Evolutionary conservation across 2,113 vertebrate genomes (phyloP).

Genomic region (Trinectes maculatus): DNA sequence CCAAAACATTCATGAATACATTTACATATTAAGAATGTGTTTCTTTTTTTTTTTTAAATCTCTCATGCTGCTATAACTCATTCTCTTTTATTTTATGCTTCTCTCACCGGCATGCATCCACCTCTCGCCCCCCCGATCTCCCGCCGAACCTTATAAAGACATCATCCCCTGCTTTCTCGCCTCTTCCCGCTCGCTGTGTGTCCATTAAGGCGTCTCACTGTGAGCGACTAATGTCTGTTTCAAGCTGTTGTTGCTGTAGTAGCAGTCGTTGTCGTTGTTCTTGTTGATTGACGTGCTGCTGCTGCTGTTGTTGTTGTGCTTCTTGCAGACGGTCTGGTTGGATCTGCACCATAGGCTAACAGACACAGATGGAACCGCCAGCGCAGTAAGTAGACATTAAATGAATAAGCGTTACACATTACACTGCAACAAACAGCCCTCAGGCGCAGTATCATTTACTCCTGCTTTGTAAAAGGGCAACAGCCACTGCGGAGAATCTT

Average conservation of each 20-base stretch:
- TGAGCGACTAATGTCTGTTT: conserved; percentile 40
- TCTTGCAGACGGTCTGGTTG: conserved; percentile 92
- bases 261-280: conserved; percentile 44
- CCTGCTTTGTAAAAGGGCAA: conserved; percentile 18
- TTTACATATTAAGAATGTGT: too few species aligned
- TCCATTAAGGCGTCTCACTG: conserved; percentile 3
- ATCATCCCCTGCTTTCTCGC: neutral
- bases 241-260: conserved; percentile 29
- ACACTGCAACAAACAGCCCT: conserved; percentile 21
- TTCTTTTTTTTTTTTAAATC: conserved; percentile 1
- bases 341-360: conserved; percentile 96
- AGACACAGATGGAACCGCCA: conserved; percentile 87
- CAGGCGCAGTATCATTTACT: conserved; percentile 24
- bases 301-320: conserved; percentile 70
- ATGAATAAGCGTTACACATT: conserved; percentile 18
- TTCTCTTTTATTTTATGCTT: conserved; percentile 11
- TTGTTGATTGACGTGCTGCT: conserved; percentile 66
- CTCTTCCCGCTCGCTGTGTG: conserved; percentile 12
- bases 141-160: neutral
- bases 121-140: neutral
- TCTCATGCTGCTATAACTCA: conserved; percentile 5
- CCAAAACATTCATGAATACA: too few species aligned
- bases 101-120: neutral
- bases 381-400: conserved; percentile 85
- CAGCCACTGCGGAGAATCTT: neutral